Evolutionary conservation across 2,888 invertebrate genomes (phyloP).

Genomic region (Monoplex corrugatus): DNA sequence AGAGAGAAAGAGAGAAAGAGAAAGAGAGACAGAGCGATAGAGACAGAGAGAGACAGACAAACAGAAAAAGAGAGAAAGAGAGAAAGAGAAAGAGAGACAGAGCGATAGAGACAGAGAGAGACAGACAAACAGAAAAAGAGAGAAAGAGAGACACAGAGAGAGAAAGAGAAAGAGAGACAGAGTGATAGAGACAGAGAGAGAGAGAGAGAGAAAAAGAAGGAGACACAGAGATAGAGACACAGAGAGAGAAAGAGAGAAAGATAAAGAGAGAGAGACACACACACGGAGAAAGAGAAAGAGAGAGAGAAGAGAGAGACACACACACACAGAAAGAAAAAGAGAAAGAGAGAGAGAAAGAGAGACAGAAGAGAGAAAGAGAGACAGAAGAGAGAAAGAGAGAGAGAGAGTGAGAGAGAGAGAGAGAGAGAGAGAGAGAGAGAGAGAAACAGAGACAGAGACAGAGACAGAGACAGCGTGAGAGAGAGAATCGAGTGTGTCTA

Average conservation of each 20-base stretch:
- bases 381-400: background rate
- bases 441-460: constrained; percentile 8
- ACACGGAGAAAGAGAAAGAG: background rate
- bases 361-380: background rate
- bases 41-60: background rate
- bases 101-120: background rate
- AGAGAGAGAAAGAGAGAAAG: constrained; percentile 16
- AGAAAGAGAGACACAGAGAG: background rate
- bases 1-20: background rate
- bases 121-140: background rate
- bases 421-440: background rate
- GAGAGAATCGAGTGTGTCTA: too few species aligned
- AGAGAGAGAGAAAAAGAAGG: constrained; percentile 3
- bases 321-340: background rate
- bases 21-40: background rate
- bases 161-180: background rate
- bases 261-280: background rate
- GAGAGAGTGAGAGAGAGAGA: background rate
- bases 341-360: background rate
- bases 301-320: background rate
- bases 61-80: background rate
- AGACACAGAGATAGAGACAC: background rate
- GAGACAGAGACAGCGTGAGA: background rate
- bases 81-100: background rate
- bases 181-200: background rate